Conservation (phyloP, 2,888 invertebrate genomes). For the Drosophila setosimentum region DNA sequence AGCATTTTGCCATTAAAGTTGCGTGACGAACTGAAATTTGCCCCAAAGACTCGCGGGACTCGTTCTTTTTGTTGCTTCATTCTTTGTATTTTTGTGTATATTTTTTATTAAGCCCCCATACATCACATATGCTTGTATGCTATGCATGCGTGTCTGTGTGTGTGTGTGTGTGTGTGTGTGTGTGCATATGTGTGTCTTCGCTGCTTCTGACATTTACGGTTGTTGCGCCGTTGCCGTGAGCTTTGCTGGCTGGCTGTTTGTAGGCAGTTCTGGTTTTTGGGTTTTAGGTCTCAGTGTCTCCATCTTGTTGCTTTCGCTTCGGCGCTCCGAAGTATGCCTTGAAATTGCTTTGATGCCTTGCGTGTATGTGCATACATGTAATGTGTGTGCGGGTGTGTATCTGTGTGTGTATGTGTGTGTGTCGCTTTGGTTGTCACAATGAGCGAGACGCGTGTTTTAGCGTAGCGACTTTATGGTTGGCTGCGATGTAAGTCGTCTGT, state of each 20-base stretch:
- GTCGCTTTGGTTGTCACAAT: conserved; percentile 49
- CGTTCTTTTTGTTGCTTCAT: conserved; percentile 37
- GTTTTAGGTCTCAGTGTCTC: conserved; percentile 25
- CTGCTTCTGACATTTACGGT: conserved; percentile 66
- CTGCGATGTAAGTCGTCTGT: conserved; percentile 28
- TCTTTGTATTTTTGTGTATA: conserved; percentile 26
- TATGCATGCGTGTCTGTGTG: conserved; percentile 6
- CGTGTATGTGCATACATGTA: conserved; percentile 6
- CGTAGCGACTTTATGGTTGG: conserved; percentile 45
- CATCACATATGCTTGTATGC: conserved; percentile 7
- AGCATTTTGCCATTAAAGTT: conserved; percentile 75
- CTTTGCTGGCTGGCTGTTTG: conserved; percentile 4
- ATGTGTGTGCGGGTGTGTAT: background rate
- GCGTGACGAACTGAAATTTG: conserved; percentile 79
- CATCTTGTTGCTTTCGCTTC: conserved; percentile 38
- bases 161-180: conserved; percentile 21
- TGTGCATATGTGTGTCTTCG: conserved; percentile 26
- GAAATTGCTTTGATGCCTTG: conserved; percentile 66
- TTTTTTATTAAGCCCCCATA: conserved; percentile 34
- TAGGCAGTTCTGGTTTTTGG: conserved; percentile 36
- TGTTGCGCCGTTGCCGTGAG: conserved; percentile 45
- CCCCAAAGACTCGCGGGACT: conserved; percentile 73
- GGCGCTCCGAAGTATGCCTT: conserved; percentile 68
- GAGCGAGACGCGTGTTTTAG: conserved; percentile 55
- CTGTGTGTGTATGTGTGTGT: conserved; percentile 11